Conservation (phyloP, 2,888 invertebrate species). For the Archaeoteleia sp. region DNA sequence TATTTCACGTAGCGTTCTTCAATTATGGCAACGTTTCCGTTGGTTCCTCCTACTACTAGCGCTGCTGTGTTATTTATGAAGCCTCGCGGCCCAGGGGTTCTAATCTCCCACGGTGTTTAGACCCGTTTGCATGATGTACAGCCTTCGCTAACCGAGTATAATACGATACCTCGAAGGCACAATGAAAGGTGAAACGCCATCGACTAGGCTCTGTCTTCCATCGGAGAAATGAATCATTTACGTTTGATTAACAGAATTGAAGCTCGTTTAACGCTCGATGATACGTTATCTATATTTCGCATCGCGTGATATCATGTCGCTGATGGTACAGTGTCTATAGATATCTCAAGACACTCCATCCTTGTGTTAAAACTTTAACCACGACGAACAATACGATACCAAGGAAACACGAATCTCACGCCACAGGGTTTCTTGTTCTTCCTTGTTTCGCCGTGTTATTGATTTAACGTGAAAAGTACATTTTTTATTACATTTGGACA, state of each 20-base stretch:
- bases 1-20: constrained; percentile 40
- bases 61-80: constrained; percentile 51
- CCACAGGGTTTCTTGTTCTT: too few relatives aligned
- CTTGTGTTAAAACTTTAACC: too few relatives aligned
- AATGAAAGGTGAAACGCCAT: constrained; percentile 31
- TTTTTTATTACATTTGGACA: too few relatives aligned
- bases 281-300: neutral
- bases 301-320: neutral
- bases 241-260: constrained; percentile 25
- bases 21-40: constrained; percentile 45
- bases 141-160: constrained; percentile 32
- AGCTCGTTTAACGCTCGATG: constrained; percentile 4
- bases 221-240: constrained; percentile 27
- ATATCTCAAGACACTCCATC: too few relatives aligned
- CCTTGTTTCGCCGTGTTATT: too few relatives aligned
- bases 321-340: too few relatives aligned
- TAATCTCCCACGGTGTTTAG: constrained; percentile 53
- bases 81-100: constrained; percentile 48
- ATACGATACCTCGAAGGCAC: constrained; percentile 46
- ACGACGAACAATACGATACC: too few relatives aligned
- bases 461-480: too few relatives aligned
- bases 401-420: too few relatives aligned
- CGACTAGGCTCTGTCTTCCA: constrained; percentile 19
- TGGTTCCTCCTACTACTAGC: constrained; percentile 26
- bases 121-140: constrained; percentile 42